phyloP scores from a whole-genome alignment of 2,888 invertebrate species.

The Biston stratarius region DNA sequence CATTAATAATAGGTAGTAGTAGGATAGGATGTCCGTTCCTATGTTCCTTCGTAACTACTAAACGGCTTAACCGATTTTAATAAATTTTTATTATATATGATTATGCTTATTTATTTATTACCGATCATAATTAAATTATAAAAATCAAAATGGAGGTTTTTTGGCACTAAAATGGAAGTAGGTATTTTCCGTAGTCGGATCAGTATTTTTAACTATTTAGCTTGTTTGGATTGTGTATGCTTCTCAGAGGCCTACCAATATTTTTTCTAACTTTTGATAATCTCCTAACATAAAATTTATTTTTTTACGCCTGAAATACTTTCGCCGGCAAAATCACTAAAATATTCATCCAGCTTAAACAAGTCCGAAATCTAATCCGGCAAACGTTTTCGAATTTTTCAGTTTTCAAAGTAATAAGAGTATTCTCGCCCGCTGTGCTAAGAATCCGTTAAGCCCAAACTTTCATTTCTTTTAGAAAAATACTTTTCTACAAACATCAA shows the following conservation, averaged over 20 bases:
- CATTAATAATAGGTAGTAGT: no score
- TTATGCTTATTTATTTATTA: no score
- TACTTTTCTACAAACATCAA: slow-evolving; percentile 74
- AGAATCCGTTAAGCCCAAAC: slow-evolving; percentile 39
- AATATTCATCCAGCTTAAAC: slow-evolving; percentile 14
- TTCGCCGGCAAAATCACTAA: slow-evolving; percentile 1
- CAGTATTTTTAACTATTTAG: not conserved
- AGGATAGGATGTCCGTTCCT: no score
- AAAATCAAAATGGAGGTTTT: no score
- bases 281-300: not conserved
- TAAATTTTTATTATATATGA: no score
- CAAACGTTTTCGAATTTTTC: slow-evolving; percentile 21
- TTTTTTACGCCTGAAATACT: not conserved
- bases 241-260: not conserved
- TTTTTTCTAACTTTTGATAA: not conserved
- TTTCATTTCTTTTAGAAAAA: slow-evolving; percentile 53
- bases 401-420: slow-evolving; percentile 20
- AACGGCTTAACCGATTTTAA: no score
- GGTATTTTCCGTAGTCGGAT: no score
- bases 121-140: no score
- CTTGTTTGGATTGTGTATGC: not conserved
- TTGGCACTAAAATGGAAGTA: no score
- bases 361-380: slow-evolving; percentile 14
- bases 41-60: no score
- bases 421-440: slow-evolving; percentile 27